Percentiles rank a stretch among this genome's conserved stretches.
Evolutionary conservation across 2,113 vertebrate species (phyloP).

Genomic region (Podocnemis expansa): DNA sequence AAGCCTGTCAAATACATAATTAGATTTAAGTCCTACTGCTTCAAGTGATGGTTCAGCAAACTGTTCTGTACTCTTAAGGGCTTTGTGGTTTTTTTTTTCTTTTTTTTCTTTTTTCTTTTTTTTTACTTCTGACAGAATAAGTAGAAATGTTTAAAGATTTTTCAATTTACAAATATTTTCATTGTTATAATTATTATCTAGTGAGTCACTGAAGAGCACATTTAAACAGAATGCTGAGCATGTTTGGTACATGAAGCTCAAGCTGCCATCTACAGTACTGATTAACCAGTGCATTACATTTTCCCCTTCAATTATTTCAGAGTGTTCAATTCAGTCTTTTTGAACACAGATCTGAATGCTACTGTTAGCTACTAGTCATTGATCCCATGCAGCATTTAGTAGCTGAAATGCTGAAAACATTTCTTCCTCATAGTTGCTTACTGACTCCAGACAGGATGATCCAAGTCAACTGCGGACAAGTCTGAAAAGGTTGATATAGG

Average conservation of each 20-base stretch:
- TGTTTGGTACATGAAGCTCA: neutral
- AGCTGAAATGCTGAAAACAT: conserved; percentile 1
- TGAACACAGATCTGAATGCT: neutral
- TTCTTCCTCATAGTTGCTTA: conserved; percentile 19
- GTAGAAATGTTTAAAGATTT: neutral
- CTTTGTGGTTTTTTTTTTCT: neutral
- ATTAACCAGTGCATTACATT: conserved; percentile 13
- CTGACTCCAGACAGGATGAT: neutral
- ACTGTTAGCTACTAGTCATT: neutral
- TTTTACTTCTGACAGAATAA: conserved; percentile 8
- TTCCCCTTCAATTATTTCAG: neutral
- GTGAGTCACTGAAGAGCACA: neutral
- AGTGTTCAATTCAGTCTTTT: neutral
- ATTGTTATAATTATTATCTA: conserved; percentile 2
- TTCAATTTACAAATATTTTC: conserved; percentile 4
- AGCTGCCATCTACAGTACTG: neutral
- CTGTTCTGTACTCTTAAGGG: conserved; percentile 15
- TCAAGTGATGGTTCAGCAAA: conserved; percentile 40
- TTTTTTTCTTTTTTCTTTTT: neutral
- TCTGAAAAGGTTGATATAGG: conserved; percentile 20
- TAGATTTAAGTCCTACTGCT: conserved; percentile 35
- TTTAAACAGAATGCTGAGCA: conserved; percentile 9
- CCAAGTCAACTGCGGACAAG: conserved; percentile 13
- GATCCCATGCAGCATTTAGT: conserved; percentile 4
- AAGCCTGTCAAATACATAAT: conserved; percentile 24